Evolutionary conservation across 2,888 invertebrate species (phyloP).

Genomic region (Acanthacorydalis orientalis): DNA sequence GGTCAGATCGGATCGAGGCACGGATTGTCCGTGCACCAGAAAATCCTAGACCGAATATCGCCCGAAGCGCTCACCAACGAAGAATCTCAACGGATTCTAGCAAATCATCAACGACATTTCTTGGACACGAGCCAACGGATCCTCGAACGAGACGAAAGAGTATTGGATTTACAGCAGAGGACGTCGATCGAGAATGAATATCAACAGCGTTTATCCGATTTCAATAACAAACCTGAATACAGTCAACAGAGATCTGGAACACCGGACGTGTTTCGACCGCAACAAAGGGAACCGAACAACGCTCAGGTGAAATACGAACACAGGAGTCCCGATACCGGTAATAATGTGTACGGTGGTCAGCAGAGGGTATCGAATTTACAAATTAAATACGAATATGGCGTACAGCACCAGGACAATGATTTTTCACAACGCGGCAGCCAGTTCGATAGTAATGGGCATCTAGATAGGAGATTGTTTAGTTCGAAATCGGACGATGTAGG

Average conservation of each 20-base stretch:
- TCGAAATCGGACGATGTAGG: not conserved
- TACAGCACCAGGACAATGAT: no score
- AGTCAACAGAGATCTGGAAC: not conserved
- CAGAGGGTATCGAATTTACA: no score
- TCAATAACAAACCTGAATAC: not conserved
- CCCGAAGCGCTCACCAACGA: not conserved
- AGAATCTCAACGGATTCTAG: not conserved
- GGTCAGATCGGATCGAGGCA: no score
- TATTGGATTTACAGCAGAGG: not conserved
- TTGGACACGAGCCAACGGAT: not conserved
- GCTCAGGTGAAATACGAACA: no score
- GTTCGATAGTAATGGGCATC: not conserved
- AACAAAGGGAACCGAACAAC: not conserved
- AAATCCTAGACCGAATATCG: no score
- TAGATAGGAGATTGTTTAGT: not conserved
- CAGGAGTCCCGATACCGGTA: no score
- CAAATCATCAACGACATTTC: no score
- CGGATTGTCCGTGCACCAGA: no score
- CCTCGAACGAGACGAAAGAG: not conserved
- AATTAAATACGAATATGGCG: no score
- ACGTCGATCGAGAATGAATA: not conserved
- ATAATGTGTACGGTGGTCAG: no score
- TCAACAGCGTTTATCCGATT: not conserved
- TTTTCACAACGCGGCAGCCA: conserved; percentile 21
- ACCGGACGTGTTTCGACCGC: not conserved